Evolutionary conservation across 2,797 vertebrate species (phyloP), one percentile per base, ranked within the genome.

Genomic region (Gastrophryne carolinensis): DNA sequence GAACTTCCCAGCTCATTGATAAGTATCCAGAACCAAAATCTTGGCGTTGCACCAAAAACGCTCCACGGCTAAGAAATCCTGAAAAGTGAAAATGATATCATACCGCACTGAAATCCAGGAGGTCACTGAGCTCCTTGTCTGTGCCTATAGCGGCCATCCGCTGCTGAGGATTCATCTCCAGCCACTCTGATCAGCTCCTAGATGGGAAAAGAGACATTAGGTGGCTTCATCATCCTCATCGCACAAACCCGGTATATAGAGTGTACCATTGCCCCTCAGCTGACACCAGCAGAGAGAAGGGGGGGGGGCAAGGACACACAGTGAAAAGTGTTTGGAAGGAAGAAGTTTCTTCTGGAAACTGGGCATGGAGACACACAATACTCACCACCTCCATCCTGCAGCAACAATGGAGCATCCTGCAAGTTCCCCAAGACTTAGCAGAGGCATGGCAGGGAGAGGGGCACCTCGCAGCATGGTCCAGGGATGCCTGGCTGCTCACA

Each of bases 81-180:
- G n/a, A n/a, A n/a, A n/a, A n/a, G 54, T 37, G 64, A 58, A 80
- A 72, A 79, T 71, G 77, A 80, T 49, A 66, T 81, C 95, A 80
- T 96, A 99, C 98, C 96, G 98, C 98, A 75, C 98, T 99, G 83
- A 99, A 99, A 91, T 99, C 98, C 93, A 99, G 96, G 88, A 99
- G 88, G 89, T 99, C 98, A 90, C 97, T 99, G 89, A 99, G 85
- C 83, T 99, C 98, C 94, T 99, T 99, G 92, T 99, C 97, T 72
- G 98, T 98, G 86, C 97, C 98, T 79, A 99, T 94, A 82, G 96
- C 97, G 90, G 97, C 95, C 92, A 97, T 96, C 92, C 98, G 96
- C 93, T 98, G 98, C 90, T 98, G 97, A 81, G 98, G 92, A 86
- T 98, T 98, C 98, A 99, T 99, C 92, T 89, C 97, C 84, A 80